A percentile compares a stretch with the other conserved stretches of the same genome.
Evolutionary conservation across 2,797 vertebrate genomes (phyloP).

Genomic region (Morus bassanus): DNA sequence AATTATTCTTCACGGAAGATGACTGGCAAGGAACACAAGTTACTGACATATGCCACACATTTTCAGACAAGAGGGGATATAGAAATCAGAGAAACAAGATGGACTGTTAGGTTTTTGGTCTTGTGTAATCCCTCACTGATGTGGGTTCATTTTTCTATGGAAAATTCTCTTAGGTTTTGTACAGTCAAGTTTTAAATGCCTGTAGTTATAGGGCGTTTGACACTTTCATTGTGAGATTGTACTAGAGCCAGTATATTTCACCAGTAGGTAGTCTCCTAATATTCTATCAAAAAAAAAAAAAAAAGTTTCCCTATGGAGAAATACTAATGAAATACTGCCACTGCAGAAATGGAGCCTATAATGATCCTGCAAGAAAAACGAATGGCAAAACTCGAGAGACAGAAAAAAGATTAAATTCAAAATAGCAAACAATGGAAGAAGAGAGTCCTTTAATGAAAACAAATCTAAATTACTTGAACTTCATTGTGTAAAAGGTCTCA

Average conservation of each 20-base stretch:
- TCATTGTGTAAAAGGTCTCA: background rate
- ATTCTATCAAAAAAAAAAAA: background rate
- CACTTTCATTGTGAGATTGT: background rate
- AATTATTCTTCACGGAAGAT: slow-evolving; percentile 32
- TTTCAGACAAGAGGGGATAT: background rate
- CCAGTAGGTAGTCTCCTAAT: background rate
- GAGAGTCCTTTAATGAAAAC: background rate
- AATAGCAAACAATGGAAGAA: background rate
- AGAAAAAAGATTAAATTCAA: background rate
- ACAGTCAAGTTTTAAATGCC: background rate
- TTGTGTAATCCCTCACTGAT: background rate
- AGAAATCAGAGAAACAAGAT: background rate
- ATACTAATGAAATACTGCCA: background rate
- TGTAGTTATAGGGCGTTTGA: background rate
- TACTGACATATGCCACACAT: background rate
- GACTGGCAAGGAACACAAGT: background rate
- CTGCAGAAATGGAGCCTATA: background rate
- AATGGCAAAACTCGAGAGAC: background rate
- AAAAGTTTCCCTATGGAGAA: background rate
- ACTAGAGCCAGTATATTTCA: background rate
- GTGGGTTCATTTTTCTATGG: background rate
- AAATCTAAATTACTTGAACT: slow-evolving; percentile 17
- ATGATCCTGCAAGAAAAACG: background rate
- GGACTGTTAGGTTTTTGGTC: background rate
- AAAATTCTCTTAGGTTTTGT: background rate